phyloP scores from a whole-genome alignment of 2,888 invertebrate species.

The Cephus pygmeus region DNA sequence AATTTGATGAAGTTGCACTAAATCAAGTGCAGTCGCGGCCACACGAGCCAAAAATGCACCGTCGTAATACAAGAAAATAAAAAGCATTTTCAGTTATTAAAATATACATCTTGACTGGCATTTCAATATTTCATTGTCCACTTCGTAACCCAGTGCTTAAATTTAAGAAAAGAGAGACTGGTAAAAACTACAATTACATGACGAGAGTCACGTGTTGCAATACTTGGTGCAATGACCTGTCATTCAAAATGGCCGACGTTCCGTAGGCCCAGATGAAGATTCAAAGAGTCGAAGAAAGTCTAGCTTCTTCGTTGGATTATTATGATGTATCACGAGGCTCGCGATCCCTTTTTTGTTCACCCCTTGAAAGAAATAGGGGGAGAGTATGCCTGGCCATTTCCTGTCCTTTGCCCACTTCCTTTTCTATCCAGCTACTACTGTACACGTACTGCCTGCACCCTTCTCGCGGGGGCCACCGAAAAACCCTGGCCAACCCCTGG shows the following conservation, averaged over 20 bases:
- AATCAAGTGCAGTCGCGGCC: conserved; percentile 13
- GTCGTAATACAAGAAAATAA: conserved; percentile 19
- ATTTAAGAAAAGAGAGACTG: background rate
- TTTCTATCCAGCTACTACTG: background rate
- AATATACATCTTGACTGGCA: background rate
- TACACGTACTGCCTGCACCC: background rate
- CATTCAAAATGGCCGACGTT: background rate
- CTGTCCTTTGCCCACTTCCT: background rate
- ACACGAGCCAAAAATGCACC: background rate
- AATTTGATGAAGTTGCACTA: conserved; percentile 23
- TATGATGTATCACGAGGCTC: background rate
- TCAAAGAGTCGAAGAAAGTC: background rate
- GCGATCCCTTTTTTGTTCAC: background rate
- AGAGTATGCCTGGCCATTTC: background rate
- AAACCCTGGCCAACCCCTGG: conserved; percentile 1
- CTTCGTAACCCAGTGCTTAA: background rate
- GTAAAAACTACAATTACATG: background rate
- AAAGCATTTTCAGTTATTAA: conserved; percentile 24
- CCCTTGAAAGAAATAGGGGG: background rate
- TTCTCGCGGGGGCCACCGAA: background rate
- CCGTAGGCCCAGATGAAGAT: background rate
- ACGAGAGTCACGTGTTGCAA: background rate
- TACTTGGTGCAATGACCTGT: background rate
- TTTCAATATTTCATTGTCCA: background rate
- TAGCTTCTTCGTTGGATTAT: background rate